phyloP scores from a whole-genome alignment of 1,140 invertebrate species.

The Stegodyphus mimosarum region DNA sequence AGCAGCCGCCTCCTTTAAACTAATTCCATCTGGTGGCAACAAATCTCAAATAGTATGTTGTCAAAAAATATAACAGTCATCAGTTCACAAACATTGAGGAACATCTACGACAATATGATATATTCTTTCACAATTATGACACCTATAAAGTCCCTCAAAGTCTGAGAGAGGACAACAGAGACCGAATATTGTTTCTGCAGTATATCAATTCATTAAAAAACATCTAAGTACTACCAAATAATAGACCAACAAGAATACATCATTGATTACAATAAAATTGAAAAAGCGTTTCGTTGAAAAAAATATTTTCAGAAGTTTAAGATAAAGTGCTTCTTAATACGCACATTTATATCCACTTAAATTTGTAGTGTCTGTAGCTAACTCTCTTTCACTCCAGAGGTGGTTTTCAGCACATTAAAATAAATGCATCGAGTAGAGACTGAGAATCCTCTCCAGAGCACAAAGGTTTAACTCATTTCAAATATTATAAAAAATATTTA shows the following conservation, averaged over 20 bases:
- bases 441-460: too few relatives aligned
- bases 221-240: background rate
- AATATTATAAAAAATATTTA: too few relatives aligned
- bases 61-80: slow-evolving; percentile 52
- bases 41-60: slow-evolving; percentile 23
- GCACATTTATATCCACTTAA: too few relatives aligned
- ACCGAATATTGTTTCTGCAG: background rate
- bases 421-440: too few relatives aligned
- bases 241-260: background rate
- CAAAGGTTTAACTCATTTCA: too few relatives aligned
- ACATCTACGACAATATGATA: slow-evolving; percentile 45
- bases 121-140: slow-evolving; percentile 25
- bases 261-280: background rate
- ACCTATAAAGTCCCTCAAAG: background rate
- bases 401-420: too few relatives aligned
- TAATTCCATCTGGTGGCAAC: background rate
- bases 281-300: background rate
- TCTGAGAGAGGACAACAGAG: background rate
- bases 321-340: background rate
- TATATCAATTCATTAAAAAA: background rate
- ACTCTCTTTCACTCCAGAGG: too few relatives aligned
- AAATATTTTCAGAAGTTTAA: background rate
- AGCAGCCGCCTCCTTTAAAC: slow-evolving; percentile 1
- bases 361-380: too few relatives aligned
- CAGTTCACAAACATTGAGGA: slow-evolving; percentile 50